Evolutionary conservation across 2,113 vertebrate genomes (phyloP).

Genomic region (Chrysochloris asiatica): DNA sequence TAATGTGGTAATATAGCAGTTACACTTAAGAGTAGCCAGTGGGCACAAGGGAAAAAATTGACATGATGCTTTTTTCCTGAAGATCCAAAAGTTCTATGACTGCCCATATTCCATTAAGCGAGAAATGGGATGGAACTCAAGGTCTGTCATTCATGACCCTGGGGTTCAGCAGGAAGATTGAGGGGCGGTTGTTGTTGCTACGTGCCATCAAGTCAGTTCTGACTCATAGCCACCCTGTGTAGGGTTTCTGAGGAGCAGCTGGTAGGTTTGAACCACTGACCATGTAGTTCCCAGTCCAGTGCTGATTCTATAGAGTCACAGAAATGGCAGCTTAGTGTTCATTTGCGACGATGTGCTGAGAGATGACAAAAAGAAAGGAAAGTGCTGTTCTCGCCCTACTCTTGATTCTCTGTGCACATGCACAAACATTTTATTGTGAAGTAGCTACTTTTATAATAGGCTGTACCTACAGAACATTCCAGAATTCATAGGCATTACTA

Average conservation of each 20-base stretch:
- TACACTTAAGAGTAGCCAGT: neutral
- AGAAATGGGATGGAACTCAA: neutral
- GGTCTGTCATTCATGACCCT: neutral
- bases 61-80: neutral
- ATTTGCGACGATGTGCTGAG: neutral
- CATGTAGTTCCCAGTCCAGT: too few species aligned
- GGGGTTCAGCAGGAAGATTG: neutral
- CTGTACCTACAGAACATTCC: neutral
- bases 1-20: neutral
- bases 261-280: too few species aligned
- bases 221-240: too few species aligned
- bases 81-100: neutral
- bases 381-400: neutral
- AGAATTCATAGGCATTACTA: neutral
- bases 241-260: too few species aligned
- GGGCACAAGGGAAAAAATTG: neutral
- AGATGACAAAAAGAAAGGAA: neutral
- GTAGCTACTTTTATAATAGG: neutral
- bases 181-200: neutral
- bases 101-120: accelerated
- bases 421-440: neutral
- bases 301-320: too few species aligned
- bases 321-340: neutral
- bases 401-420: neutral
- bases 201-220: too few species aligned